Evolutionary conservation across 2,888 invertebrate species (phyloP).

Genomic region (Scaptomyza parva): DNA sequence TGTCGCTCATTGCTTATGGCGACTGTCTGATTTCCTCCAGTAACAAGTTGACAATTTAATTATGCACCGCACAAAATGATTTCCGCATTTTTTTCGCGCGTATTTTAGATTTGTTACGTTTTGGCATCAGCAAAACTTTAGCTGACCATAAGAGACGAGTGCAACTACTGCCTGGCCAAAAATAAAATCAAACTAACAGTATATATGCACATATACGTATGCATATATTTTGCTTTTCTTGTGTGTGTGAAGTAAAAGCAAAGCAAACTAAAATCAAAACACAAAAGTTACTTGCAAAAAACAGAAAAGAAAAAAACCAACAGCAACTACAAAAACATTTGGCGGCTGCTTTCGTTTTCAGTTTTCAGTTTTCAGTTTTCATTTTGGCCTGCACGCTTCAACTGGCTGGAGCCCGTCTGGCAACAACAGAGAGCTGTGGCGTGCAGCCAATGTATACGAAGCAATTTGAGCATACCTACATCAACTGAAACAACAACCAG

Average conservation of each 20-base stretch:
- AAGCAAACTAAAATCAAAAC: conserved; percentile 33
- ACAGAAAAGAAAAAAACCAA: conserved; percentile 5
- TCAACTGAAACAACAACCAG: conserved; percentile 13
- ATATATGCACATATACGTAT: conserved; percentile 3
- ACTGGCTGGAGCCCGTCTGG: conserved; percentile 62
- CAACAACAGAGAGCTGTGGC: conserved; percentile 36
- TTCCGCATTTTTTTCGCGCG: conserved; percentile 76
- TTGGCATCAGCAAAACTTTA: conserved; percentile 52
- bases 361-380: conserved; percentile 60
- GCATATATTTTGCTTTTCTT: conserved; percentile 13
- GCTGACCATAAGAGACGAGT: conserved; percentile 72
- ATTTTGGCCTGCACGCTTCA: conserved; percentile 74
- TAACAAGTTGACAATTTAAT: conserved; percentile 77
- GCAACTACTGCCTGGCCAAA: conserved; percentile 63
- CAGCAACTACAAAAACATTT: conserved; percentile 27
- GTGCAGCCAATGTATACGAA: conserved; percentile 70
- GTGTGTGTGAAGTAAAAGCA: conserved; percentile 61
- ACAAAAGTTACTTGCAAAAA: conserved; percentile 62
- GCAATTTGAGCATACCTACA: conserved; percentile 63
- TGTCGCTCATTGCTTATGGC: conserved; percentile 9
- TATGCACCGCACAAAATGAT: conserved; percentile 43
- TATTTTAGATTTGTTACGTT: conserved; percentile 57
- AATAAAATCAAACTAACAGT: conserved; percentile 57
- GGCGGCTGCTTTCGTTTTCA: conserved; percentile 75
- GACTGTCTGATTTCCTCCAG: conserved; percentile 11